Evolutionary conservation across 2,113 vertebrate genomes (phyloP).

Genomic region (Lophochroa leadbeateri): DNA sequence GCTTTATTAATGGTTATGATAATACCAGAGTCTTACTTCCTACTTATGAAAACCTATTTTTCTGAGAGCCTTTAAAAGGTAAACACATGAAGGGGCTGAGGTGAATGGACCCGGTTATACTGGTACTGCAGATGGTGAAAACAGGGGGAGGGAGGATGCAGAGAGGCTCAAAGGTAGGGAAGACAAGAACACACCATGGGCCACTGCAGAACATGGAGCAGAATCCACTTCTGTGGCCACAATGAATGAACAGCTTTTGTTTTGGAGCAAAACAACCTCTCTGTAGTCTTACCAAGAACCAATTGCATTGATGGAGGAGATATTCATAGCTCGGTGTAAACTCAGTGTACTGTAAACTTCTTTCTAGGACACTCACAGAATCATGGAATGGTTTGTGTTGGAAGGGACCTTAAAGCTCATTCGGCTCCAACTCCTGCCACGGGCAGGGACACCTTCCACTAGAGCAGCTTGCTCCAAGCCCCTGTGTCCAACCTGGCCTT

Average conservation of each 20-base stretch:
- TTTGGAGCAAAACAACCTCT: background rate
- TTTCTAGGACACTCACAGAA: background rate
- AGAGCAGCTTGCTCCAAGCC: background rate
- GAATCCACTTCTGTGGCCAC: background rate
- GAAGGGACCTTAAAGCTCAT: background rate
- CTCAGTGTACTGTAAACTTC: background rate
- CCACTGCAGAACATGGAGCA: background rate
- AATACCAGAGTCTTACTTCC: constrained; percentile 21
- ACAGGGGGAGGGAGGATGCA: background rate
- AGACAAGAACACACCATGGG: background rate
- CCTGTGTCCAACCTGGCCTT: too few relatives aligned
- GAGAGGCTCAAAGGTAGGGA: background rate
- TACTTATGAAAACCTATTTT: background rate
- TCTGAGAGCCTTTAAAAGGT: background rate
- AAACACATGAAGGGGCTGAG: background rate
- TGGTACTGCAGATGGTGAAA: rapidly evolving
- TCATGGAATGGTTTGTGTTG: background rate
- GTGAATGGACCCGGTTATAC: background rate
- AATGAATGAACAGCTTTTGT: background rate
- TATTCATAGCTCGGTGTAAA: background rate
- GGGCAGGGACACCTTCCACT: background rate
- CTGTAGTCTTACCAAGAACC: background rate
- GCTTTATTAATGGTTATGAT: constrained; percentile 51
- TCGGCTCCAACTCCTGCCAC: background rate
- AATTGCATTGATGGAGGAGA: background rate